Percentiles rank a stretch among this genome's conserved stretches.
Evolutionary conservation across 2,888 invertebrate species (phyloP).

Genomic region (Zonitis immaculata): DNA sequence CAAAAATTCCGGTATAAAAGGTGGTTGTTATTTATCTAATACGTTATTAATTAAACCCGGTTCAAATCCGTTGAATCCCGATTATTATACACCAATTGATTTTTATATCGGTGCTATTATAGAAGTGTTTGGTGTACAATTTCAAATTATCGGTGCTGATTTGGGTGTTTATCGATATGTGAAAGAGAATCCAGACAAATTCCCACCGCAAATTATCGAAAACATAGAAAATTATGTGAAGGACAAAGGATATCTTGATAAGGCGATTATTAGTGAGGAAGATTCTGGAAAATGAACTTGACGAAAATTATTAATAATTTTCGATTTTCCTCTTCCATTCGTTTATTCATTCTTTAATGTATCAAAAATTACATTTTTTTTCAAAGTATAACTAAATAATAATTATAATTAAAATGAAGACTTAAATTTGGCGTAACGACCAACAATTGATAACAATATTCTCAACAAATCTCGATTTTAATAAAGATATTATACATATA

Average conservation of each 20-base stretch:
- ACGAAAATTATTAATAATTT: no score
- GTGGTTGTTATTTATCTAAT: slow-evolving; percentile 69
- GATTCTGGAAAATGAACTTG: no score
- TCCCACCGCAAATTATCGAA: slow-evolving; percentile 61
- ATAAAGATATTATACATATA: no score
- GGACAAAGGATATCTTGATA: slow-evolving; percentile 59
- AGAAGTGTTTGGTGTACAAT: slow-evolving; percentile 68
- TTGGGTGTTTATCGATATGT: slow-evolving; percentile 68
- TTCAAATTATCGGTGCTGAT: slow-evolving; percentile 62
- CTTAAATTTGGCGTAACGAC: slow-evolving; percentile 3
- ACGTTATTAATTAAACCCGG: slow-evolving; percentile 65
- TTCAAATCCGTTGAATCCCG: slow-evolving; percentile 63
- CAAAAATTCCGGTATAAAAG: slow-evolving; percentile 70
- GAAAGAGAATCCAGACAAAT: slow-evolving; percentile 66
- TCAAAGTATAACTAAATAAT: not conserved
- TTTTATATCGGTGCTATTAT: slow-evolving; percentile 73
- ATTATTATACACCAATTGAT: slow-evolving; percentile 72
- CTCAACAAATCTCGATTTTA: not conserved
- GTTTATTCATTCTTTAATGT: slow-evolving; percentile 10
- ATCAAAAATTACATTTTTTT: slow-evolving; percentile 9
- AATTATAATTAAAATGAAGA: not conserved
- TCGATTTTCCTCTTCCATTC: no score
- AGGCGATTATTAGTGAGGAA: slow-evolving; percentile 49
- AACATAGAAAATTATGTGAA: slow-evolving; percentile 66
- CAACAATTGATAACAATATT: not conserved